Percentiles rank a stretch among this genome's conserved stretches.
These are phyloP conservation scores for Pterocles orientalis DNA, from an alignment of 2,113 vertebrate genomes.

Conservation along the genomic window DNA sequence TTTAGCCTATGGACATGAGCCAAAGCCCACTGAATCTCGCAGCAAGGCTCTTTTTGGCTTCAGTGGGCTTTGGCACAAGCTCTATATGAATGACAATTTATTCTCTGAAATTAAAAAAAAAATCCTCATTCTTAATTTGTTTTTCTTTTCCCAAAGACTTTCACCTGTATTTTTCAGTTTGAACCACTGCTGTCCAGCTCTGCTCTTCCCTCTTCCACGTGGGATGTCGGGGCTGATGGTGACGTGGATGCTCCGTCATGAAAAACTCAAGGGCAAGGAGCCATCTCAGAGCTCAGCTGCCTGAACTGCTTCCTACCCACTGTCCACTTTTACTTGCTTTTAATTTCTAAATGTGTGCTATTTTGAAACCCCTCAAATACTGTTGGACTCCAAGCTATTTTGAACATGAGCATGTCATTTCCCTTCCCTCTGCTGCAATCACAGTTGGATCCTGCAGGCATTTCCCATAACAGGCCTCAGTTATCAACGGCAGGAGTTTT, in stretches of 20 bases:
- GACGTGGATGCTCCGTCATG: accelerated
- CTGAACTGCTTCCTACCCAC: neutral
- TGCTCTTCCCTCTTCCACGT: neutral
- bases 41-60: conserved; percentile 16
- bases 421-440: conserved; percentile 50
- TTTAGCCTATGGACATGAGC: conserved; percentile 24
- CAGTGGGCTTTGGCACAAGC: neutral
- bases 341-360: neutral
- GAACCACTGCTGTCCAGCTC: neutral
- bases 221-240: neutral
- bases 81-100: neutral
- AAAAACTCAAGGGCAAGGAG: neutral
- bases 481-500: neutral
- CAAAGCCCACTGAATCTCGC: conserved; percentile 48
- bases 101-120: neutral
- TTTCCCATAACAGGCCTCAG: conserved; percentile 47
- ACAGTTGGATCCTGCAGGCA: conserved; percentile 41
- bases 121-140: neutral
- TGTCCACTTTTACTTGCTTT: neutral
- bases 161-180: neutral
- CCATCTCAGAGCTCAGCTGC: neutral
- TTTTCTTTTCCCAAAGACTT: neutral
- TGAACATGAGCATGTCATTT: conserved; percentile 25
- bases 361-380: neutral
- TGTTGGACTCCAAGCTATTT: neutral